Conservation (phyloP, 2,113 vertebrate genomes). For the Pimephales promelas region DNA sequence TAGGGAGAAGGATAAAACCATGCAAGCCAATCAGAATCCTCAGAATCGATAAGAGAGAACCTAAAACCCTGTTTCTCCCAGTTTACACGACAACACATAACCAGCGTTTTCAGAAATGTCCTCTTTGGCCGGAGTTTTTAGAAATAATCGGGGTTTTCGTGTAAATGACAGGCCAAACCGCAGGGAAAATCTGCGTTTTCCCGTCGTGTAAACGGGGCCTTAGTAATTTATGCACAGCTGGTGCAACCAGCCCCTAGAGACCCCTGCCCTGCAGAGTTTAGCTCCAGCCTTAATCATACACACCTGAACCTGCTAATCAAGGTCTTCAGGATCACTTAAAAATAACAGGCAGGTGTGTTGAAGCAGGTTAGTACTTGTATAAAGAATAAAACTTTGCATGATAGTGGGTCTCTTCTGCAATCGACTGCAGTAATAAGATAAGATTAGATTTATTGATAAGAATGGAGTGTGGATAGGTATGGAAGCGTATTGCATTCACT, state of each 20-base stretch:
- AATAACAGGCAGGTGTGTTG: background rate
- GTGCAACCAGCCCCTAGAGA: background rate
- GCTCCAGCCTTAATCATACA: background rate
- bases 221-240: background rate
- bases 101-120: too few species aligned
- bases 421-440: background rate
- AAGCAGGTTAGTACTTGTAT: background rate
- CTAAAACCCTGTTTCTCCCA: too few species aligned
- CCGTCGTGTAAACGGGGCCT: too few species aligned
- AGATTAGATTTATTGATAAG: background rate
- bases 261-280: background rate
- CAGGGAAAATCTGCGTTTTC: too few species aligned
- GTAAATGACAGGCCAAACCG: too few species aligned
- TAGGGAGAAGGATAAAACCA: too few species aligned
- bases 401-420: background rate
- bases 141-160: too few species aligned
- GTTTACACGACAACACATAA: too few species aligned
- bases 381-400: background rate
- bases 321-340: background rate
- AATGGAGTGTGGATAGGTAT: background rate
- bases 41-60: too few species aligned
- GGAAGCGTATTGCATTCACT: too few species aligned
- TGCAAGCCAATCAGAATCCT: too few species aligned
- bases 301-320: background rate
- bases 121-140: too few species aligned